Evolutionary conservation across 2,113 vertebrate species (phyloP).

Genomic region (Chloebia gouldiae): DNA sequence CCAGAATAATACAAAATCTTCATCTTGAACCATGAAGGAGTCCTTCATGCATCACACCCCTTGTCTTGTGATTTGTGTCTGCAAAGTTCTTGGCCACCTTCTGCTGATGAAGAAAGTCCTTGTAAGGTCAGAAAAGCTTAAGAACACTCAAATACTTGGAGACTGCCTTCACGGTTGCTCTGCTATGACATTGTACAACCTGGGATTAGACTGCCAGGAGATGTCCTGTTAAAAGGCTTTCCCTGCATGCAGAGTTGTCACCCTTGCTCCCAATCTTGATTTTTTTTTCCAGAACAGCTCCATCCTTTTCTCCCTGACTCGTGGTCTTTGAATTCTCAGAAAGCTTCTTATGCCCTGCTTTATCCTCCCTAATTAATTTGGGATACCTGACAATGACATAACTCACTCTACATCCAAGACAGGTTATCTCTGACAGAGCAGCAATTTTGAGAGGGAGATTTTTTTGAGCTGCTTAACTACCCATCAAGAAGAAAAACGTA

Average conservation of each 20-base stretch:
- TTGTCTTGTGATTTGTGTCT: neutral
- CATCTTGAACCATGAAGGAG: neutral
- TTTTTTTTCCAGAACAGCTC: neutral
- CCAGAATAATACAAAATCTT: neutral
- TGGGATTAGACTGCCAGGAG: neutral
- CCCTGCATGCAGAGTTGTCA: neutral
- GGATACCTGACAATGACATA: neutral
- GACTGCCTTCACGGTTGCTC: neutral
- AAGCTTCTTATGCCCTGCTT: neutral
- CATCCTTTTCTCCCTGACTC: neutral
- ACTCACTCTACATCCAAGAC: neutral
- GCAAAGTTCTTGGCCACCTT: neutral
- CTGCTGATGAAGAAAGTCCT: neutral
- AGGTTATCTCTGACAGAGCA: neutral
- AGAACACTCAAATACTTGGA: neutral
- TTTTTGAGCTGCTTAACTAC: neutral
- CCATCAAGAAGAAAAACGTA: neutral
- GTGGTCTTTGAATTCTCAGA: neutral
- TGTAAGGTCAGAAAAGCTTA: neutral
- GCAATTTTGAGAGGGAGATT: neutral
- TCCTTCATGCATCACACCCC: accelerated
- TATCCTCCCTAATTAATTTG: neutral
- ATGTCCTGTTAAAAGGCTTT: neutral
- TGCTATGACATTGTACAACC: neutral
- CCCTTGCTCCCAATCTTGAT: neutral